These are phyloP conservation scores for Yponomeuta cagnagella DNA, from an alignment of 2,888 invertebrate species.

Conservation along the genomic window DNA sequence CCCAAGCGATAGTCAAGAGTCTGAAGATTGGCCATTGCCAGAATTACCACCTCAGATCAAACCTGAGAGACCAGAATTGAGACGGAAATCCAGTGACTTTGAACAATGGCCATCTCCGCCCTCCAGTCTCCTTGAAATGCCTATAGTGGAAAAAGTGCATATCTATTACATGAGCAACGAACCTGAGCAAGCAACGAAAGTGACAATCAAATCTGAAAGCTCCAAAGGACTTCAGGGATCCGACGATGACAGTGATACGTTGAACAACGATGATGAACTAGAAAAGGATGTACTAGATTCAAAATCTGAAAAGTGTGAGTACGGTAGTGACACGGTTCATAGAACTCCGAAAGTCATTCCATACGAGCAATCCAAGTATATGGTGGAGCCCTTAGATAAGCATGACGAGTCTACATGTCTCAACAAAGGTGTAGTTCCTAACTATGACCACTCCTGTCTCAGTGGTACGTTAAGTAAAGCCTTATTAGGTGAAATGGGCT, in stretches of 20 bases:
- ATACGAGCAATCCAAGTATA: conserved; percentile 67
- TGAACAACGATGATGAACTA: conserved; percentile 78
- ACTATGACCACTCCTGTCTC: conserved; percentile 66
- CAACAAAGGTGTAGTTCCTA: conserved; percentile 59
- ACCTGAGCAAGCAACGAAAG: conserved; percentile 86
- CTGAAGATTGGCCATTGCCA: conserved; percentile 85
- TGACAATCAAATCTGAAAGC: conserved; percentile 81
- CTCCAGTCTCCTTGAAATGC: conserved; percentile 81
- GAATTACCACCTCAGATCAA: conserved; percentile 79
- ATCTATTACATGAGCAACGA: conserved; percentile 87
- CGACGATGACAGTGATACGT: conserved; percentile 80
- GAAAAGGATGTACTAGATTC: conserved; percentile 73
- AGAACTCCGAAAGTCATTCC: conserved; percentile 58
- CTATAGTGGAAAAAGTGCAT: conserved; percentile 85
- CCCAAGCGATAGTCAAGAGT: conserved; percentile 81
- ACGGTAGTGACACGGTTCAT: conserved; percentile 50
- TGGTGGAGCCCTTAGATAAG: conserved; percentile 68
- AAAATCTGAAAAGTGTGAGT: conserved; percentile 57
- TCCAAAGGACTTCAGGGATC: conserved; percentile 79
- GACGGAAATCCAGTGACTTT: conserved; percentile 78
- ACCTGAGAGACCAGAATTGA: conserved; percentile 37
- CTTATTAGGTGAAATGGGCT: conserved; percentile 61
- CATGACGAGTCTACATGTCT: conserved; percentile 54
- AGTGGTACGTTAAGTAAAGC: conserved; percentile 68
- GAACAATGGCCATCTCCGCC: conserved; percentile 90